phyloP scores from a whole-genome alignment of 2,797 vertebrate species.

The Synaphobranchus kaupii region DNA sequence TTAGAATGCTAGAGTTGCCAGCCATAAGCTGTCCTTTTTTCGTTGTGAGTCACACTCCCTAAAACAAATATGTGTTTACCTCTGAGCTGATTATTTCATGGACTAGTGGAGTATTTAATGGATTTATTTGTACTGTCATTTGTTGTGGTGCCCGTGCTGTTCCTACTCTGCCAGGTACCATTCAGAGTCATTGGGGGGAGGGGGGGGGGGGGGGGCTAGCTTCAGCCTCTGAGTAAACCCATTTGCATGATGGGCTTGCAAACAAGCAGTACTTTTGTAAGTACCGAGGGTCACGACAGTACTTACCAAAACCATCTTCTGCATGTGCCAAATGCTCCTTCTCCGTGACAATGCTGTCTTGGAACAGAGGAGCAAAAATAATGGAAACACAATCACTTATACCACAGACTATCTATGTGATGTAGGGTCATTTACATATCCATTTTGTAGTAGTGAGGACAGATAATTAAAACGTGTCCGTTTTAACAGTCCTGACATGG shows the following conservation, averaged over 20 bases:
- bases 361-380: background rate
- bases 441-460: too few species aligned
- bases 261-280: background rate
- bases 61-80: slow-evolving; percentile 3
- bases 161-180: slow-evolving; percentile 61
- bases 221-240: slow-evolving; percentile 23
- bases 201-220: slow-evolving; percentile 51
- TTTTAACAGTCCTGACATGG: too few species aligned
- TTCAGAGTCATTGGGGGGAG: slow-evolving; percentile 58
- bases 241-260: background rate
- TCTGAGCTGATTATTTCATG: background rate
- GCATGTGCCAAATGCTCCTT: background rate
- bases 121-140: slow-evolving; percentile 51
- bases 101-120: slow-evolving; percentile 52
- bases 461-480: too few species aligned
- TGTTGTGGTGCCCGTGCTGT: slow-evolving; percentile 52
- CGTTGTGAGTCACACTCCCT: background rate
- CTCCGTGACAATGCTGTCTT: background rate
- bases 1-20: background rate
- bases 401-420: too few species aligned
- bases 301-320: background rate
- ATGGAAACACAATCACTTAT: too few species aligned
- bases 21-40: background rate
- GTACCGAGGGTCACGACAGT: background rate
- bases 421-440: too few species aligned